Conservation (phyloP, 2,888 invertebrate species). For the Cephus rjabovi region DNA sequence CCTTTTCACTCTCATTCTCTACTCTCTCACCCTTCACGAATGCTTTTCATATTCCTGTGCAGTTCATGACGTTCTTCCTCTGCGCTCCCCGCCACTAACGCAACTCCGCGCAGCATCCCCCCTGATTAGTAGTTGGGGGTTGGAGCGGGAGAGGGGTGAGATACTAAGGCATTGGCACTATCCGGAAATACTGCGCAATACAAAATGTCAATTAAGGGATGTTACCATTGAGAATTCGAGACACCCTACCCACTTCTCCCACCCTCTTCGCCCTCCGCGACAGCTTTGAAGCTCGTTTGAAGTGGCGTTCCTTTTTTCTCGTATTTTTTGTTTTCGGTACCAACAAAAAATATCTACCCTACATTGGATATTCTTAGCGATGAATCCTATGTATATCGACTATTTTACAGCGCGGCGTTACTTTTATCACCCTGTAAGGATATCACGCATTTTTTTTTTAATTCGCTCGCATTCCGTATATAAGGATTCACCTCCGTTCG, state of each 20-base stretch:
- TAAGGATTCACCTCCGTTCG: background rate
- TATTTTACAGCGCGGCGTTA: background rate
- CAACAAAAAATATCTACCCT: background rate
- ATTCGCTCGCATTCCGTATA: background rate
- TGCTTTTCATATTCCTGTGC: background rate
- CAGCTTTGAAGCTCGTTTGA: background rate
- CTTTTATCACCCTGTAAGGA: background rate
- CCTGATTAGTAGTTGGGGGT: background rate
- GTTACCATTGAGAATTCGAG: slow-evolving; percentile 18
- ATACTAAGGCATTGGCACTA: slow-evolving; percentile 12
- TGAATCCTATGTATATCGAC: background rate
- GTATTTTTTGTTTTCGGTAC: background rate
- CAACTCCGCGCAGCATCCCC: background rate
- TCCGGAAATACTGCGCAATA: slow-evolving; percentile 42
- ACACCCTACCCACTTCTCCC: background rate
- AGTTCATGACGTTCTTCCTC: background rate
- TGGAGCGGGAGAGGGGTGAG: slow-evolving; percentile 5
- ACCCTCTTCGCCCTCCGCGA: background rate
- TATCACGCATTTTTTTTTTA: background rate
- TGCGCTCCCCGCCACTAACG: background rate
- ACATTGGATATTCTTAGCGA: background rate
- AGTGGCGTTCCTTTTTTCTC: background rate
- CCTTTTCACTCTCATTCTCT: slow-evolving; percentile 13
- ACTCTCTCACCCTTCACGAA: slow-evolving; percentile 8
- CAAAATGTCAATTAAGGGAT: slow-evolving; percentile 56